Evolutionary conservation across 2,888 invertebrate genomes (phyloP).

Genomic region (Eucera pruinosa): DNA sequence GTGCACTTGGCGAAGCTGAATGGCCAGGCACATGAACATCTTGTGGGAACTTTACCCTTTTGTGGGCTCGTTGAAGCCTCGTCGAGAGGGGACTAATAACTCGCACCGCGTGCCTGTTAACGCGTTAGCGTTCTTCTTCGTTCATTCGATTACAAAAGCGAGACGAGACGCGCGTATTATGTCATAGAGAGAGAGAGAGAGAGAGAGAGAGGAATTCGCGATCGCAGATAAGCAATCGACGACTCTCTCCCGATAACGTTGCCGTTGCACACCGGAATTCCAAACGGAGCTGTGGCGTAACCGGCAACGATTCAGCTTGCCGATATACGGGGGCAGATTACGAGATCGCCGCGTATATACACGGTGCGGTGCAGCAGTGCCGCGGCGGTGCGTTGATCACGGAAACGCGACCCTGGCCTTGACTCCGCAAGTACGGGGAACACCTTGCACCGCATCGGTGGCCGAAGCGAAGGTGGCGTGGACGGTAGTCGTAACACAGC

Average conservation of each 20-base stretch:
- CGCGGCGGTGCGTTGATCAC: constrained; percentile 69
- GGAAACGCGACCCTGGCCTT: constrained; percentile 71
- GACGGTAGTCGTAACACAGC: constrained; percentile 46
- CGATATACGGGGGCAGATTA: constrained; percentile 63
- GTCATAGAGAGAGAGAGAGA: no score
- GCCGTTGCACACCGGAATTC: not conserved
- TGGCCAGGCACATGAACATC: not conserved
- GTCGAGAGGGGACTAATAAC: not conserved
- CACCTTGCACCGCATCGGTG: constrained; percentile 57
- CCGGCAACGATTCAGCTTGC: constrained; percentile 18
- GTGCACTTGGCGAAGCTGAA: not conserved
- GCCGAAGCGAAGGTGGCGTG: constrained; percentile 59
- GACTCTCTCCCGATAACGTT: not conserved
- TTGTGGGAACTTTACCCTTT: not conserved
- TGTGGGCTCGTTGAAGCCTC: not conserved
- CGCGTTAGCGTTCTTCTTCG: no score
- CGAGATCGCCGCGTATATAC: constrained; percentile 65
- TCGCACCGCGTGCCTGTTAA: no score
- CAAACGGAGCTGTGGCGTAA: constrained; percentile 11
- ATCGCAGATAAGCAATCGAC: constrained; percentile 5
- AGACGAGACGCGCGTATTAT: no score
- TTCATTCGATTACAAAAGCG: no score
- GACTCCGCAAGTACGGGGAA: constrained; percentile 57
- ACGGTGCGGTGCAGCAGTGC: no score
- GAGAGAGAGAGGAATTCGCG: no score